Evolutionary conservation across 1,140 invertebrate genomes (phyloP).

Genomic region (Sycobia sp.): DNA sequence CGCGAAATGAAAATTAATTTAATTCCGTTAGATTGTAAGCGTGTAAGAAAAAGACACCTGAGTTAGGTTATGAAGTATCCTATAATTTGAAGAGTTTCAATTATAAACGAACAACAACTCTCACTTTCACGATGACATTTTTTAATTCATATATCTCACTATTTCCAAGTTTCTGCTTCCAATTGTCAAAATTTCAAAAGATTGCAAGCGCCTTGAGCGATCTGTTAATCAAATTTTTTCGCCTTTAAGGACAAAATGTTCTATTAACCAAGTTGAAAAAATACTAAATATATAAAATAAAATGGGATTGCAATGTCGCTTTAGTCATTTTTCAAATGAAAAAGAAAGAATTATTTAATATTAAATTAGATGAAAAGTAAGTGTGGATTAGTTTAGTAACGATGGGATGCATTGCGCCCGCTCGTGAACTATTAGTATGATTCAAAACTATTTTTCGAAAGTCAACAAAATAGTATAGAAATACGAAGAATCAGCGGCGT

Average conservation of each 20-base stretch:
- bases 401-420: background rate
- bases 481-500: background rate
- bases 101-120: too few relatives aligned
- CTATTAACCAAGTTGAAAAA: background rate
- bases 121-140: too few relatives aligned
- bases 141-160: background rate
- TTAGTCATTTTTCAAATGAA: background rate
- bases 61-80: too few relatives aligned
- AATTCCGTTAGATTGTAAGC: too few relatives aligned
- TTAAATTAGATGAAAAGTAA: slow-evolving; percentile 7
- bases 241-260: background rate
- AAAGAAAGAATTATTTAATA: slow-evolving; percentile 6
- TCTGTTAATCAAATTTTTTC: slow-evolving; percentile 20
- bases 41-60: too few relatives aligned
- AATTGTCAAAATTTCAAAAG: background rate
- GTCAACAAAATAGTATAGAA: background rate
- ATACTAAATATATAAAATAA: background rate
- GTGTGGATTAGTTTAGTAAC: background rate
- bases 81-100: too few relatives aligned
- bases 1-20: too few relatives aligned
- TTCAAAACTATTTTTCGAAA: background rate
- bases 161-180: slow-evolving; percentile 2
- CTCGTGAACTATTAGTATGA: background rate
- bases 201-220: slow-evolving; percentile 9
- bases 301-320: slow-evolving; percentile 7